phyloP scores from a whole-genome alignment of 2,797 vertebrate species.

The Microcaecilia unicolor region DNA sequence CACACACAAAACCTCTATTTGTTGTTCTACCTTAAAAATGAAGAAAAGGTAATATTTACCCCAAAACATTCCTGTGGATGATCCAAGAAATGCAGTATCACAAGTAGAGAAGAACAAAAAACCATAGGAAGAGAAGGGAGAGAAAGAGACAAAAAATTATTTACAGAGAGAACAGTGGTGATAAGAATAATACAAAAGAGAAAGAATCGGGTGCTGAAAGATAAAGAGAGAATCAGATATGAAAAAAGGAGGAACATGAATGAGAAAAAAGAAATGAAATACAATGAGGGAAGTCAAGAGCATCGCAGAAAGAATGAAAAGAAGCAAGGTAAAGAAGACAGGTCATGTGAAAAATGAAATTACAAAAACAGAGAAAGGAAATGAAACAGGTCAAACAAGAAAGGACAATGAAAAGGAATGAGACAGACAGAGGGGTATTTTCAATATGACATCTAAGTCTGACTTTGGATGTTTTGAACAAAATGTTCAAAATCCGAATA shows the following conservation, averaged over 20 bases:
- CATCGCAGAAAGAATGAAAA: conserved; percentile 2
- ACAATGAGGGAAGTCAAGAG: conserved; percentile 7
- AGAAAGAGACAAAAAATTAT: too few relatives aligned
- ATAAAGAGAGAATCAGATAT: conserved; percentile 15
- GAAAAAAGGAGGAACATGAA: conserved; percentile 8
- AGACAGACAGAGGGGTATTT: not conserved
- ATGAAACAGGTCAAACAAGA: not conserved
- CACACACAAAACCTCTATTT: not conserved
- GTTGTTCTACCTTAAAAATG: not conserved
- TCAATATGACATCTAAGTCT: too few relatives aligned
- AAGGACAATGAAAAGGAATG: not conserved
- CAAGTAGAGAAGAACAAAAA: conserved; percentile 17
- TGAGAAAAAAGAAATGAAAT: conserved; percentile 13
- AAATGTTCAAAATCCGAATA: too few relatives aligned
- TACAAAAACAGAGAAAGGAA: fast-evolving
- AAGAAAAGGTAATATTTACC: conserved; percentile 50
- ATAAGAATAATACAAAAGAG: not conserved
- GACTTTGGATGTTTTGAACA: too few relatives aligned
- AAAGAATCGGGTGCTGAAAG: too few relatives aligned
- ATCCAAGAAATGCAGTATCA: conserved; percentile 40
- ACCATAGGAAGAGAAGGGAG: conserved; percentile 6
- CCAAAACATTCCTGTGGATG: conserved; percentile 57
- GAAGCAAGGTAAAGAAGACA: not conserved
- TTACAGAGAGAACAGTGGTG: not conserved
- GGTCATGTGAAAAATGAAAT: not conserved